Conservation (phyloP, 2,113 vertebrate species). For the Neolamprologus cancellatus region DNA sequence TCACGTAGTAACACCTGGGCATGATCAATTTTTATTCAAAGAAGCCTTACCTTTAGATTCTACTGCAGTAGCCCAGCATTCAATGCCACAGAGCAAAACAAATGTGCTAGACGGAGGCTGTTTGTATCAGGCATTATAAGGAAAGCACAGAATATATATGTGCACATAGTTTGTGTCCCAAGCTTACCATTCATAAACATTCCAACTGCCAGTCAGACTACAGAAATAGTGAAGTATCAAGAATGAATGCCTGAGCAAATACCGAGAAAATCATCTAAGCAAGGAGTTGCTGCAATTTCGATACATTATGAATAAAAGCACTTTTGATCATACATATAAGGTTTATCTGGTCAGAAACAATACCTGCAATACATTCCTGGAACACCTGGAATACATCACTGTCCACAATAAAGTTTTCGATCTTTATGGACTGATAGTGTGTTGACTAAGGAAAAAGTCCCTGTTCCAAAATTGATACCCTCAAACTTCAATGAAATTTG, state of each 20-base stretch:
- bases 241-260: background rate
- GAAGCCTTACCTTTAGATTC: background rate
- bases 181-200: background rate
- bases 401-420: background rate
- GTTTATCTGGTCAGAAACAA: background rate
- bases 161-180: background rate
- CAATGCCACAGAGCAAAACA: background rate
- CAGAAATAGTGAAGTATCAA: background rate
- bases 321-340: background rate
- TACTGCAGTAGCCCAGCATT: background rate
- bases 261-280: background rate
- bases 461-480: rapidly evolving
- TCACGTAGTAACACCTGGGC: background rate
- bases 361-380: background rate
- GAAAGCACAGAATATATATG: background rate
- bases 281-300: background rate
- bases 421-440: background rate
- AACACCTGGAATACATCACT: background rate
- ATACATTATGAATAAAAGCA: background rate
- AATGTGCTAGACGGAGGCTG: background rate
- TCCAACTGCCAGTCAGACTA: background rate
- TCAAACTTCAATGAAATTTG: background rate
- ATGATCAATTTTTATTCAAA: background rate
- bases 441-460: background rate
- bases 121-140: background rate